A percentile compares a stretch with the other conserved stretches of the same genome.
These are phyloP conservation scores for Andricus quercusramuli DNA, from an alignment of 2,888 invertebrate species.

Conservation along the genomic window DNA sequence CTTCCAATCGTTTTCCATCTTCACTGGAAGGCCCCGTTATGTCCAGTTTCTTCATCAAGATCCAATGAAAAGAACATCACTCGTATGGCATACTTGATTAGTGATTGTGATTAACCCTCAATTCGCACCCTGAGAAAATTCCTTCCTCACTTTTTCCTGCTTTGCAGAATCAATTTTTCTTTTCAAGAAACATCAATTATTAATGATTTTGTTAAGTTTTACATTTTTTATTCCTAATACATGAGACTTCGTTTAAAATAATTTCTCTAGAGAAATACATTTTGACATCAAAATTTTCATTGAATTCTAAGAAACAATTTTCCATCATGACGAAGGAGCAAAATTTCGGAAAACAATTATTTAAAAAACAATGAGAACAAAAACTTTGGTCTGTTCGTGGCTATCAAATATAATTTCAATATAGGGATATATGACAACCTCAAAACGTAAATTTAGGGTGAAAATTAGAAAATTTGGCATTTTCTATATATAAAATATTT, in stretches of 20 bases:
- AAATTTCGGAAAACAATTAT: no score
- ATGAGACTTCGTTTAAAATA: neutral
- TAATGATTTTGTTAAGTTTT: neutral
- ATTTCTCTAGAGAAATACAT: no score
- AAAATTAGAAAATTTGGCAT: no score
- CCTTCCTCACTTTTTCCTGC: slow-evolving; percentile 12
- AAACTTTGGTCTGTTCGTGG: no score
- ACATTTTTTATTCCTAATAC: neutral
- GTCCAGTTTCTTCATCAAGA: slow-evolving; percentile 8
- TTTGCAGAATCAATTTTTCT: neutral
- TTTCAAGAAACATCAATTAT: neutral
- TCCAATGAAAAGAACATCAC: neutral
- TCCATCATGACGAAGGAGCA: no score
- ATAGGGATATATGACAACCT: no score
- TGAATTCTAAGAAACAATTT: no score
- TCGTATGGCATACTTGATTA: slow-evolving; percentile 24
- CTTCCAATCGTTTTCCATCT: slow-evolving; percentile 19
- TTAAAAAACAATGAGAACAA: no score
- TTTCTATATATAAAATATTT: no score
- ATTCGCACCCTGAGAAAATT: slow-evolving; percentile 38
- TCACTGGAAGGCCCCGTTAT: neutral
- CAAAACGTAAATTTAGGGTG: no score
- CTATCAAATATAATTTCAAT: no score
- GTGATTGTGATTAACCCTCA: slow-evolving; percentile 11
- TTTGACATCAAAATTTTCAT: no score